These are phyloP conservation scores for Agrypnia vestita DNA, from an alignment of 1,140 invertebrate species.

Conservation along the genomic window DNA sequence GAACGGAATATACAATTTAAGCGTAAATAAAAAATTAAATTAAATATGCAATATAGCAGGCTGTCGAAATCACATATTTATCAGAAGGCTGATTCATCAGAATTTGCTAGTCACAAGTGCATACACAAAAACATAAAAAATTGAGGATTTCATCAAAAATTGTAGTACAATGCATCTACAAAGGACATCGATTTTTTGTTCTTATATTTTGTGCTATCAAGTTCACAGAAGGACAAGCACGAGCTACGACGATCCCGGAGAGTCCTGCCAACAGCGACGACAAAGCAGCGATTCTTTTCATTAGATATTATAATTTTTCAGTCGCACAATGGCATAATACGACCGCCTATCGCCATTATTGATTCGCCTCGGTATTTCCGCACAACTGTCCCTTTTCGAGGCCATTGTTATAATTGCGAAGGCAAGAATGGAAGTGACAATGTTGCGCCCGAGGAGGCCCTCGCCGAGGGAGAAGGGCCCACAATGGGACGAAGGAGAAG, in stretches of 20 bases:
- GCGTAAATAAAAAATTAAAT: too few relatives aligned
- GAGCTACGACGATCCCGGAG: constrained; percentile 14
- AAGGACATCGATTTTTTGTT: too few relatives aligned
- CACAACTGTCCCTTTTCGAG: constrained; percentile 38
- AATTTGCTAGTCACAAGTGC: too few relatives aligned
- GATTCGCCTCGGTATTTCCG: constrained; percentile 50
- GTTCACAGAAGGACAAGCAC: not conserved
- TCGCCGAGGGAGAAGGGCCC: constrained; percentile 33
- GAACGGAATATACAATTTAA: too few relatives aligned
- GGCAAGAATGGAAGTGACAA: constrained; percentile 52
- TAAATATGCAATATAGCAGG: too few relatives aligned
- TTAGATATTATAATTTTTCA: constrained; percentile 39
- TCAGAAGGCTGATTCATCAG: too few relatives aligned
- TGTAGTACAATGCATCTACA: too few relatives aligned
- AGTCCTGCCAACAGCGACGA: constrained; percentile 5
- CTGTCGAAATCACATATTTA: too few relatives aligned
- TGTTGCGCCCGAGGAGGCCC: constrained; percentile 51
- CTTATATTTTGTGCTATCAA: too few relatives aligned
- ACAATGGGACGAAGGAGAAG: constrained; percentile 52
- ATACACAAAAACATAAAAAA: too few relatives aligned
- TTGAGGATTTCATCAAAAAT: too few relatives aligned
- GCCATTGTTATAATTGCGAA: constrained; percentile 57
- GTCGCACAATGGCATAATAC: constrained; percentile 34
- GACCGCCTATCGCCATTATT: constrained; percentile 43
- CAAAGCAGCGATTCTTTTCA: constrained; percentile 31